Percentiles rank a stretch among this genome's conserved stretches.
phyloP scores from a whole-genome alignment of 2,797 vertebrate genomes.

The Carapus acus region DNA sequence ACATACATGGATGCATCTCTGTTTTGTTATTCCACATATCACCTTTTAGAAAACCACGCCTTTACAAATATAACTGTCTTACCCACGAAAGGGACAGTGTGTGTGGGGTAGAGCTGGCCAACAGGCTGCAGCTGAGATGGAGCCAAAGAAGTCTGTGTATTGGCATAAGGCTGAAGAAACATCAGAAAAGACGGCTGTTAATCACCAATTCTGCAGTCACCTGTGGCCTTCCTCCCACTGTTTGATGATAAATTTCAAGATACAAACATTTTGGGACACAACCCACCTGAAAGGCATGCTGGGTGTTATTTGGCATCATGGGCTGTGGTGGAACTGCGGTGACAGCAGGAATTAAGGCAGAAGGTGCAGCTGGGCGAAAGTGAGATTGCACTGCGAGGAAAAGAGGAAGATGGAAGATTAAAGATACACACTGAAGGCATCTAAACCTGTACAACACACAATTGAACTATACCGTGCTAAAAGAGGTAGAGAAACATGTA shows the following conservation, averaged over 20 bases:
- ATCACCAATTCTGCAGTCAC: too few relatives aligned
- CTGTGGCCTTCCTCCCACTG: too few relatives aligned
- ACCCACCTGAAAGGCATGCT: slow-evolving; percentile 83
- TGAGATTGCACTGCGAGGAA: slow-evolving; percentile 64
- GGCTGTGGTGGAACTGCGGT: slow-evolving; percentile 68
- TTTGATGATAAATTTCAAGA: too few relatives aligned
- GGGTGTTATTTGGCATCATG: slow-evolving; percentile 69
- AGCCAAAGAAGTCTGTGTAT: slow-evolving; percentile 67
- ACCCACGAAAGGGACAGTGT: slow-evolving; percentile 83
- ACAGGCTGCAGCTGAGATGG: too few relatives aligned
- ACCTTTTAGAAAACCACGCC: background rate
- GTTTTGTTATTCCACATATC: background rate
- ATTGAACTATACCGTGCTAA: too few relatives aligned
- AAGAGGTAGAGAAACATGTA: too few relatives aligned
- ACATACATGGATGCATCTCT: background rate
- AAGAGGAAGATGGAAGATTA: background rate
- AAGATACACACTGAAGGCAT: too few relatives aligned
- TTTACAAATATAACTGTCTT: slow-evolving; percentile 21
- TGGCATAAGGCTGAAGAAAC: slow-evolving; percentile 75
- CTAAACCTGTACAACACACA: too few relatives aligned
- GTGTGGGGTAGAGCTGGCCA: slow-evolving; percentile 77
- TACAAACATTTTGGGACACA: background rate
- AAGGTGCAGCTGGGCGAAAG: slow-evolving; percentile 59
- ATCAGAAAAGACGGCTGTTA: slow-evolving; percentile 2
- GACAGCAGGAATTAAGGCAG: slow-evolving; percentile 78